These are phyloP conservation scores for Anorthoa munda DNA, from an alignment of 2,888 invertebrate genomes.

Conservation along the genomic window DNA sequence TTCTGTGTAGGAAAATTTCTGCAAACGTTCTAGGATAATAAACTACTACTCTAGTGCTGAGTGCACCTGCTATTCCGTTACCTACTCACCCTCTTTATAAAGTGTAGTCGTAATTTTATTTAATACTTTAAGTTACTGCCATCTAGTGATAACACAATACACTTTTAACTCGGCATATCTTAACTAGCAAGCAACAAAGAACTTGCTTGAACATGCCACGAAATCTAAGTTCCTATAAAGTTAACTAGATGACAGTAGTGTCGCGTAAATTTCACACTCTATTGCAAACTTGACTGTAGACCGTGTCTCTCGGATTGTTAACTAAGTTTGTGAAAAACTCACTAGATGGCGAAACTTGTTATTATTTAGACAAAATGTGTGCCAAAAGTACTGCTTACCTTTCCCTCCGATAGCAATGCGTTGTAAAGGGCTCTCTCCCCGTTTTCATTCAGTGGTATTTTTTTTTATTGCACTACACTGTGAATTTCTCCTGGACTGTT, in stretches of 20 bases:
- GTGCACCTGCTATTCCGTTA: too few relatives aligned
- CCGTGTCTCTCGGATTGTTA: neutral
- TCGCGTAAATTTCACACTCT: neutral
- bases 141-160: neutral
- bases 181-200: neutral
- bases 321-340: neutral
- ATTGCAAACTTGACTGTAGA: neutral
- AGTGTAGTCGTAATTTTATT: too few relatives aligned
- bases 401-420: neutral
- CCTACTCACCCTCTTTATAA: too few relatives aligned
- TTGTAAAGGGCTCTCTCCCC: too few relatives aligned
- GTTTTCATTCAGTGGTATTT: neutral
- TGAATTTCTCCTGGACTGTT: too few relatives aligned
- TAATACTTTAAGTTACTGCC: neutral
- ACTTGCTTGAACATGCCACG: neutral
- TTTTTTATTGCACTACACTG: too few relatives aligned
- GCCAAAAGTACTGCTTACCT: too few relatives aligned
- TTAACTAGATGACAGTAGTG: conserved; percentile 40
- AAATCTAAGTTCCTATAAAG: neutral
- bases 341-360: conserved; percentile 36
- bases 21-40: too few relatives aligned
- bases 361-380: neutral
- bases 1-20: too few relatives aligned
- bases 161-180: neutral
- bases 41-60: too few relatives aligned